These are phyloP conservation scores for Chrosomus eos DNA, from an alignment of 2,797 vertebrate genomes.

Conservation along the genomic window DNA sequence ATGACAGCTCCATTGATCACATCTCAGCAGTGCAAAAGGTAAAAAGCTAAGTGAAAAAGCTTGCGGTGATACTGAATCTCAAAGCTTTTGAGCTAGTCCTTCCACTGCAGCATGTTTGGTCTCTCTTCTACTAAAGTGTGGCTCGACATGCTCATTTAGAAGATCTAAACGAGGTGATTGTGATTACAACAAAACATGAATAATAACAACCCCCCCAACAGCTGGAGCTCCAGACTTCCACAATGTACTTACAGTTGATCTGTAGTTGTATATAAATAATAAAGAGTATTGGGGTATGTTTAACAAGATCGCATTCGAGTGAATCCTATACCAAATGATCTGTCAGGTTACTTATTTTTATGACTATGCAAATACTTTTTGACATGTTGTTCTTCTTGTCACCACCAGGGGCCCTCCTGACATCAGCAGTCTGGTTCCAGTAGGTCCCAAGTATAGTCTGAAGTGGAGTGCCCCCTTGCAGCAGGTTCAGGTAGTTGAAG, in stretches of 20 bases:
- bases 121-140: conserved; percentile 67
- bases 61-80: conserved; percentile 64
- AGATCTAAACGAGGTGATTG: conserved; percentile 72
- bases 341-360: conserved; percentile 51
- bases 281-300: background rate
- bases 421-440: conserved; percentile 90
- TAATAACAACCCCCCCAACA: conserved; percentile 69
- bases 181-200: conserved; percentile 77
- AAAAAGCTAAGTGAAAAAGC: conserved; percentile 66
- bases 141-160: conserved; percentile 72
- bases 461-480: conserved; percentile 92
- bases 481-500: conserved; percentile 94
- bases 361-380: conserved; percentile 65
- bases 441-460: conserved; percentile 93
- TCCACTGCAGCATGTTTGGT: conserved; percentile 61
- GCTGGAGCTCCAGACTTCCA: conserved; percentile 59
- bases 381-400: conserved; percentile 13
- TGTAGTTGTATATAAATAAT: background rate
- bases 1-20: conserved; percentile 73
- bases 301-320: background rate
- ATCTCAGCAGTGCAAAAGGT: conserved; percentile 63
- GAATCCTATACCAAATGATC: conserved; percentile 50
- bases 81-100: conserved; percentile 73
- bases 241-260: conserved; percentile 60
- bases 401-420: conserved; percentile 86